phyloP scores from a whole-genome alignment of 2,888 invertebrate species.

The Catocala sponsa region DNA sequence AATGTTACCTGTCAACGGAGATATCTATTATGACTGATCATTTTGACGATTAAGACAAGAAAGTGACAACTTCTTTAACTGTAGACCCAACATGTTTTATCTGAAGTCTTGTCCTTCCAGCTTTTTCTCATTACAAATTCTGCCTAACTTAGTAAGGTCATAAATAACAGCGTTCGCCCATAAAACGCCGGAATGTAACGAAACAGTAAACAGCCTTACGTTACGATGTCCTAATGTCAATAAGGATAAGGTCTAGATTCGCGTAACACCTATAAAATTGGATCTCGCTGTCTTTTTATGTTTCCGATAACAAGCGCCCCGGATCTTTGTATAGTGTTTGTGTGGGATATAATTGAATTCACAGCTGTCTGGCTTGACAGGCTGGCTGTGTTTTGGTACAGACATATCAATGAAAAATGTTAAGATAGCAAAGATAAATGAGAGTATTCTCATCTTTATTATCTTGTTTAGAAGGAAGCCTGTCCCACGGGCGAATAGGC shows the following conservation, averaged over 20 bases:
- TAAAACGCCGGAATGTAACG: conserved; percentile 33
- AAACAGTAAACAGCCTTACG: conserved; percentile 35
- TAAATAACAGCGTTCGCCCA: conserved; percentile 36
- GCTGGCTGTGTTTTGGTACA: too few relatives aligned
- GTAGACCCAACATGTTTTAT: too few relatives aligned
- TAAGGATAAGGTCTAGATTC: conserved; percentile 34
- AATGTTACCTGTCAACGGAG: too few relatives aligned
- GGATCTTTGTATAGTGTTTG: conserved; percentile 28
- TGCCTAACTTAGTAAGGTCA: conserved; percentile 16
- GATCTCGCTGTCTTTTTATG: conserved; percentile 30
- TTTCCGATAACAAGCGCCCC: conserved; percentile 30
- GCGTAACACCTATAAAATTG: conserved; percentile 17
- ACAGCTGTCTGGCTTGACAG: too few relatives aligned
- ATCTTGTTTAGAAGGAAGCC: too few relatives aligned
- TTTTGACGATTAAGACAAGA: too few relatives aligned
- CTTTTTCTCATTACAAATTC: conserved; percentile 27
- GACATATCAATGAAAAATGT: too few relatives aligned
- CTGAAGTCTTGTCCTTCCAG: background rate
- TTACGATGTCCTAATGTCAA: conserved; percentile 35
- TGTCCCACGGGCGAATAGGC: too few relatives aligned
- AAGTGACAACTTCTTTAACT: too few relatives aligned
- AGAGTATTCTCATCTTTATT: too few relatives aligned
- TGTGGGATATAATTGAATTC: conserved; percentile 13
- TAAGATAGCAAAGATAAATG: too few relatives aligned
- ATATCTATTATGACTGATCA: too few relatives aligned